Conservation (phyloP, 1,140 invertebrate species). For the Drosophila tristis region DNA sequence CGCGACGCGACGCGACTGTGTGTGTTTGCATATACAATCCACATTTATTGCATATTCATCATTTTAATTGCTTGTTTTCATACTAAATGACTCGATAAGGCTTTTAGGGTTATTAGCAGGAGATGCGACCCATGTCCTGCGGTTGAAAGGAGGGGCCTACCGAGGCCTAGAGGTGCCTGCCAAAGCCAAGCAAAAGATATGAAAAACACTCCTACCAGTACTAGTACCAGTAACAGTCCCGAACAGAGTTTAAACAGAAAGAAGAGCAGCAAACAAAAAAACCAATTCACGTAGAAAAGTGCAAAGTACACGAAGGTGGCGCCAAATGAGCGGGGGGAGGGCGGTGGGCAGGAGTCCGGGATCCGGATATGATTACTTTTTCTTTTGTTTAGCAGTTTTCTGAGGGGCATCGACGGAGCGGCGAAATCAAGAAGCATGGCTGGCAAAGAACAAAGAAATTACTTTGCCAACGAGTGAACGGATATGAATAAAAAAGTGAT, state of each 20-base stretch:
- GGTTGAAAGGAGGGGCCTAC: slow-evolving; percentile 8
- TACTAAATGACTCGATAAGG: slow-evolving; percentile 81
- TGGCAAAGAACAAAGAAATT: slow-evolving; percentile 74
- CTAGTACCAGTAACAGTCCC: not conserved
- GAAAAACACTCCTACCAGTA: not conserved
- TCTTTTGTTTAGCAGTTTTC: slow-evolving; percentile 56
- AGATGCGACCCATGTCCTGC: slow-evolving; percentile 18
- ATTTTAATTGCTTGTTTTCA: slow-evolving; percentile 82
- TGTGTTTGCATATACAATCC: slow-evolving; percentile 54
- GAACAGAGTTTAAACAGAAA: not conserved
- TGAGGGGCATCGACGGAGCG: slow-evolving; percentile 27
- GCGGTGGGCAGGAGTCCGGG: slow-evolving; percentile 18
- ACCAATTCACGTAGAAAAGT: slow-evolving; percentile 59
- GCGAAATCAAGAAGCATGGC: slow-evolving; percentile 67
- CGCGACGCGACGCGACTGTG: not conserved
- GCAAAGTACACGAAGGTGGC: slow-evolving; percentile 14
- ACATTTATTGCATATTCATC: slow-evolving; percentile 83
- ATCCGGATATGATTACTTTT: slow-evolving; percentile 75
- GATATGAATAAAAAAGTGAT: slow-evolving; percentile 81
- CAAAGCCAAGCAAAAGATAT: slow-evolving; percentile 12
- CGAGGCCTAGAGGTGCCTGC: slow-evolving; percentile 2
- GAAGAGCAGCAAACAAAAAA: slow-evolving; percentile 14
- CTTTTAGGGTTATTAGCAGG: slow-evolving; percentile 74
- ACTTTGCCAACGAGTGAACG: slow-evolving; percentile 81
- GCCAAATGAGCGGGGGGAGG: not conserved